phyloP scores from a whole-genome alignment of 2,888 invertebrate species.

The Leptura quadrifasciata region DNA sequence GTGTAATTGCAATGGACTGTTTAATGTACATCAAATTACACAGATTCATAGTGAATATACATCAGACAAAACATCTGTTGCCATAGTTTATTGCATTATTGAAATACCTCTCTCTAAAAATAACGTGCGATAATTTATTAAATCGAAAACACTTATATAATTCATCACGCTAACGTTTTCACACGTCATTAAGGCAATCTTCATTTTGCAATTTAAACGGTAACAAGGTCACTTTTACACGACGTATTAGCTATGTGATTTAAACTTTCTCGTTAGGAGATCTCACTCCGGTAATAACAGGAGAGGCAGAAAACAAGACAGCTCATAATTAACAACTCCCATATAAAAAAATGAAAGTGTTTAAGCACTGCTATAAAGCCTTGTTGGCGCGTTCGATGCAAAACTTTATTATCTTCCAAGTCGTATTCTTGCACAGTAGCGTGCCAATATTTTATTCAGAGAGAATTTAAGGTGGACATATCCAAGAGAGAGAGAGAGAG shows the following conservation, averaged over 20 bases:
- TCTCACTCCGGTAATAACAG: slow-evolving; percentile 41
- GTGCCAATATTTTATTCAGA: neutral
- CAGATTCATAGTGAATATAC: neutral
- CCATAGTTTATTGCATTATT: too few species aligned
- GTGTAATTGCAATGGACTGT: too few species aligned
- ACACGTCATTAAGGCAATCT: slow-evolving; percentile 25
- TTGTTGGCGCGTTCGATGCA: slow-evolving; percentile 41
- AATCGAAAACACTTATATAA: slow-evolving; percentile 10
- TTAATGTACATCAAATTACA: too few species aligned
- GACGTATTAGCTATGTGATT: slow-evolving; percentile 46
- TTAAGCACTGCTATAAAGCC: slow-evolving; percentile 48
- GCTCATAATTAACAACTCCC: slow-evolving; percentile 48
- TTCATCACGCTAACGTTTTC: slow-evolving; percentile 1
- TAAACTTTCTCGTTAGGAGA: slow-evolving; percentile 47
- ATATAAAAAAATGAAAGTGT: slow-evolving; percentile 47
- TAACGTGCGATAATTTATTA: slow-evolving; percentile 13
- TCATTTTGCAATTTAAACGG: slow-evolving; percentile 24
- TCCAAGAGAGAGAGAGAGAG: too few species aligned
- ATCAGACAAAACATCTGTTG: neutral
- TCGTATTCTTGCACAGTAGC: slow-evolving; percentile 38
- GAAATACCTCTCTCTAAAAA: neutral
- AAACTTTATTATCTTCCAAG: slow-evolving; percentile 47
- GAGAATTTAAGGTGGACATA: neutral
- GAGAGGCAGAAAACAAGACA: slow-evolving; percentile 50
- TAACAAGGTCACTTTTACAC: slow-evolving; percentile 24